A percentile compares a stretch with the other conserved stretches of the same genome.
Evolutionary conservation across 30 jellyfish, hydroid and myxozoan species (phyloP).

Genomic region (Pelagia noctiluca): DNA sequence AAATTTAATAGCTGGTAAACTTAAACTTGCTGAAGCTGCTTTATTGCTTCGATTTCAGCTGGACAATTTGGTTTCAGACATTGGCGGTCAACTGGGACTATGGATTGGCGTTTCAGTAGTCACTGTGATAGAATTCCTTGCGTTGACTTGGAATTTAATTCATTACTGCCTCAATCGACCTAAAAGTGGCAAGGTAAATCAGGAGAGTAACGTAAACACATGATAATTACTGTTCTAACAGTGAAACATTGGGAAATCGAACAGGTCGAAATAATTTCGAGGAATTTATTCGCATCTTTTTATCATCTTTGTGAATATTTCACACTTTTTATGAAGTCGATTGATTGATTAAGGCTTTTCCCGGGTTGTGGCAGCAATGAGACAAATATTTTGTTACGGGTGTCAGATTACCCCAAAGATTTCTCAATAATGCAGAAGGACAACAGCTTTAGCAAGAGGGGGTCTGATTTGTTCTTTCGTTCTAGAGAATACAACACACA

Average conservation of each 20-base stretch:
- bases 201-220: background rate
- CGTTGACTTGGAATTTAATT: conserved; percentile 50
- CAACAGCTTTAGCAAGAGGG: too few species aligned
- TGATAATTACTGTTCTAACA: background rate
- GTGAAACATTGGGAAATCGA: background rate
- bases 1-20: background rate
- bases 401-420: too few species aligned
- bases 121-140: conserved; percentile 53
- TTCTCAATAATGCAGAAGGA: too few species aligned
- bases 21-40: background rate
- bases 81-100: conserved; percentile 73
- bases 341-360: background rate
- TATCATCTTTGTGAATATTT: background rate
- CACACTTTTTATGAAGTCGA: background rate
- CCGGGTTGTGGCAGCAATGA: background rate
- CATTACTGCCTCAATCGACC: conserved; percentile 24
- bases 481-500: too few species aligned
- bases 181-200: conserved; percentile 1
- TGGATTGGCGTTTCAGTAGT: conserved; percentile 78
- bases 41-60: conserved; percentile 13
- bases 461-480: too few species aligned
- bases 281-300: background rate
- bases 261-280: background rate
- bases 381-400: too few species aligned
- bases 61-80: conserved; percentile 65